Percentiles rank a stretch among this genome's conserved stretches.
phyloP scores from a whole-genome alignment of 2,113 vertebrate species.

The Malurus melanocephalus region DNA sequence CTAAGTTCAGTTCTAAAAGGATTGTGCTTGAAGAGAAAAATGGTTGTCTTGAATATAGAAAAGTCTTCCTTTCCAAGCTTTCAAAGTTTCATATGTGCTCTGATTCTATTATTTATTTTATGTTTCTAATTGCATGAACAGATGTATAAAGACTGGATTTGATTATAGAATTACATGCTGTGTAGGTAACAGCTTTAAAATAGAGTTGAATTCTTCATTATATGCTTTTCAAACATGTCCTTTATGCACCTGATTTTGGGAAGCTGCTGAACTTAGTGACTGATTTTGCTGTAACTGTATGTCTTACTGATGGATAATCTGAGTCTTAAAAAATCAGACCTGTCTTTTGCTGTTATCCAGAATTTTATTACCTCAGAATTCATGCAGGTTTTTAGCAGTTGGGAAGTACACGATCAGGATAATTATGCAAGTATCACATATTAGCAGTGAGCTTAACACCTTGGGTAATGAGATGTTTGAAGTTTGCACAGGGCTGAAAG shows the following conservation, averaged over 20 bases:
- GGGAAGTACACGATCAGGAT: background rate
- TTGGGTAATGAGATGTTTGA: background rate
- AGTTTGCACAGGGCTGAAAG: background rate
- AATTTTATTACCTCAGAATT: background rate
- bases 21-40: background rate
- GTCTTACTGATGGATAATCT: background rate
- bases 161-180: background rate
- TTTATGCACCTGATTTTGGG: background rate
- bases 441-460: background rate
- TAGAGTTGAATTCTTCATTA: background rate
- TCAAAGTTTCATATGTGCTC: background rate
- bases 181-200: background rate
- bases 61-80: background rate
- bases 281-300: background rate
- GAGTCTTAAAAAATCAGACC: background rate
- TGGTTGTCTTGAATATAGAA: background rate
- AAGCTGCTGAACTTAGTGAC: background rate
- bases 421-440: background rate
- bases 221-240: background rate
- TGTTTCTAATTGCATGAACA: background rate
- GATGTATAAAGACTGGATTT: background rate
- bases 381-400: background rate
- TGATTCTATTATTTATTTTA: background rate
- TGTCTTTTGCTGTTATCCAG: background rate
- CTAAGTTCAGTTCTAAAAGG: background rate